These are phyloP conservation scores for Danio kyathit DNA, from an alignment of 2,797 vertebrate genomes.

Conservation along the genomic window DNA sequence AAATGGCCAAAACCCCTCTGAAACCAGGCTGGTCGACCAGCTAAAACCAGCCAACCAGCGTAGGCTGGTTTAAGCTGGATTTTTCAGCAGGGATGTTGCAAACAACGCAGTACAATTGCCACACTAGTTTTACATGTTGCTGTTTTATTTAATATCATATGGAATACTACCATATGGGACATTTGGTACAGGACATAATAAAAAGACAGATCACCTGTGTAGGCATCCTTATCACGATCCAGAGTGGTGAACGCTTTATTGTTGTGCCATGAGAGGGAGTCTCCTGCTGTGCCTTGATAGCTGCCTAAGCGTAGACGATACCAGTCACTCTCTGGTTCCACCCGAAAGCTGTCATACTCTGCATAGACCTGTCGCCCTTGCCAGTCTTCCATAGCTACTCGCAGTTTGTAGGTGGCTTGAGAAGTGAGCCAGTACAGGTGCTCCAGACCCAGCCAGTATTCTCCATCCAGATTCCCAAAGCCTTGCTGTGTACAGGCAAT, in stretches of 20 bases:
- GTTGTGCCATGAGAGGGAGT: slow-evolving; percentile 93
- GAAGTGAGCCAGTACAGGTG: slow-evolving; percentile 86
- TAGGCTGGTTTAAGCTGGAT: too few relatives aligned
- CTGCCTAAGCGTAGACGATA: slow-evolving; percentile 88
- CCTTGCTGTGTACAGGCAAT: slow-evolving; percentile 79
- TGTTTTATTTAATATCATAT: too few relatives aligned
- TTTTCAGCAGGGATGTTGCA: too few relatives aligned
- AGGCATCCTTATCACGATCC: slow-evolving; percentile 88
- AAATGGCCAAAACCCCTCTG: too few relatives aligned
- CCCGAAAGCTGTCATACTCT: slow-evolving; percentile 85
- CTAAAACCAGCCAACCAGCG: too few relatives aligned
- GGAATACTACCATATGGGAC: too few relatives aligned
- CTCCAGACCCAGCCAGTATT: slow-evolving; percentile 93
- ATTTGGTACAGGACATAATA: too few relatives aligned
- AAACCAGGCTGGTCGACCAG: too few relatives aligned
- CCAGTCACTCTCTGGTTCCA: slow-evolving; percentile 89
- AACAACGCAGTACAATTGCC: too few relatives aligned
- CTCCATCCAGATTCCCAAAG: slow-evolving; percentile 89
- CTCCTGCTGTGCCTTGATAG: slow-evolving; percentile 87
- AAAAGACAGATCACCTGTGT: slow-evolving; percentile 77
- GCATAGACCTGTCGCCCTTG: slow-evolving; percentile 85
- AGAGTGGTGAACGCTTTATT: slow-evolving; percentile 93
- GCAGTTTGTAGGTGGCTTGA: slow-evolving; percentile 83
- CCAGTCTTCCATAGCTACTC: slow-evolving; percentile 90
- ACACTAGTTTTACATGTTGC: too few relatives aligned